Evolutionary conservation across 2,888 invertebrate genomes (phyloP).

Genomic region (Epistrophe eligans): DNA sequence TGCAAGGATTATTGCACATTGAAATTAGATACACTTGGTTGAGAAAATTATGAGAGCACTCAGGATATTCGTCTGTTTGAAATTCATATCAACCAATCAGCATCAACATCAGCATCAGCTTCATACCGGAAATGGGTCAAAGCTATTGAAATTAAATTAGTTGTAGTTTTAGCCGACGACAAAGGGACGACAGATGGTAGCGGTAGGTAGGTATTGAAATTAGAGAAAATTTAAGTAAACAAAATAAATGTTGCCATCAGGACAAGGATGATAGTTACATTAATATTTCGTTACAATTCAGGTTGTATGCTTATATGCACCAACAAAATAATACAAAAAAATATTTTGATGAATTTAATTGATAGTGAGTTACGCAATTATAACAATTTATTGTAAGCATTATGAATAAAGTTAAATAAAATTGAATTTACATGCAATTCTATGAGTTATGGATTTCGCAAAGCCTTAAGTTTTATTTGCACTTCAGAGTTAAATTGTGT

Average conservation of each 20-base stretch:
- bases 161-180: neutral
- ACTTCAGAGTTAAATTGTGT: too few relatives aligned
- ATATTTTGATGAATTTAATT: too few relatives aligned
- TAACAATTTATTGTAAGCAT: too few relatives aligned
- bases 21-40: slow-evolving; percentile 59
- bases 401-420: too few relatives aligned
- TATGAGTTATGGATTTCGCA: too few relatives aligned
- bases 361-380: too few relatives aligned
- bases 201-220: neutral
- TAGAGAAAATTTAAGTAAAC: neutral
- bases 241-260: neutral
- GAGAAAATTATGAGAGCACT: slow-evolving; percentile 48
- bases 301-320: too few relatives aligned
- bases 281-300: neutral
- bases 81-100: slow-evolving; percentile 36
- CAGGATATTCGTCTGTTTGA: slow-evolving; percentile 37
- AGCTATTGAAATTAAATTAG: slow-evolving; percentile 49
- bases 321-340: too few relatives aligned
- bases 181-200: too few relatives aligned
- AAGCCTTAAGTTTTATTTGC: too few relatives aligned
- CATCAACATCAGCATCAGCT: too few relatives aligned
- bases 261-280: neutral
- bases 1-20: slow-evolving; percentile 67
- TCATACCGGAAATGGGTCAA: slow-evolving; percentile 36
- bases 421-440: too few relatives aligned